Percentiles rank a stretch among this genome's conserved stretches.
Evolutionary conservation across 1,140 invertebrate genomes (phyloP).

Genomic region (Philotrypesis tridentata): DNA sequence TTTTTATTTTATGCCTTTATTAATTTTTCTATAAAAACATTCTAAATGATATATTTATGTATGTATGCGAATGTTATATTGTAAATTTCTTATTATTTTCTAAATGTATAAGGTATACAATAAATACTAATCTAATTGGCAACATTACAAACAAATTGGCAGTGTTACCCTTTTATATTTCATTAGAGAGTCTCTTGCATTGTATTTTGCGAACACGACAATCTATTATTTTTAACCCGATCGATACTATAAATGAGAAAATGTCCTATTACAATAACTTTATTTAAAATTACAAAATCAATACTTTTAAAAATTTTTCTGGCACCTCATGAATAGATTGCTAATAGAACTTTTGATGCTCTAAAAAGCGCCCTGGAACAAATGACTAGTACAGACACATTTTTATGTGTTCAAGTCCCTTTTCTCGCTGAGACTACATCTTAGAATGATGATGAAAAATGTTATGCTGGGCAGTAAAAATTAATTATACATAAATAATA

Average conservation of each 20-base stretch:
- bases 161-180: conserved; percentile 35
- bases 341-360: conserved; percentile 38
- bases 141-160: conserved; percentile 45
- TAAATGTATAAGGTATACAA: conserved; percentile 44
- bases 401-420: conserved; percentile 47
- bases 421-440: conserved; percentile 41
- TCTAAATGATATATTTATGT: conserved; percentile 25
- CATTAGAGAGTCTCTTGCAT: conserved; percentile 43
- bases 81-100: conserved; percentile 39
- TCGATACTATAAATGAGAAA: conserved; percentile 20
- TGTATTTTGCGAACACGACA: conserved; percentile 29
- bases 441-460: conserved; percentile 37
- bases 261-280: conserved; percentile 31
- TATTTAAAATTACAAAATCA: conserved; percentile 36
- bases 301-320: conserved; percentile 42
- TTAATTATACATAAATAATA: conserved; percentile 27
- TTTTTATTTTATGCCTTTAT: conserved; percentile 33
- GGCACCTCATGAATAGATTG: conserved; percentile 32
- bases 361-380: conserved; percentile 46
- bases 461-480: conserved; percentile 19
- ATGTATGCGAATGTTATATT: conserved; percentile 17
- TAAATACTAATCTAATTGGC: conserved; percentile 44
- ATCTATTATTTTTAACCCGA: conserved; percentile 29
- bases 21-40: conserved; percentile 43
- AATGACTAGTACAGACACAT: conserved; percentile 54